Percentiles rank a stretch among this genome's conserved stretches.
Evolutionary conservation across 2,113 vertebrate species (phyloP).

Genomic region (Brachyhypopomus gauderio): DNA sequence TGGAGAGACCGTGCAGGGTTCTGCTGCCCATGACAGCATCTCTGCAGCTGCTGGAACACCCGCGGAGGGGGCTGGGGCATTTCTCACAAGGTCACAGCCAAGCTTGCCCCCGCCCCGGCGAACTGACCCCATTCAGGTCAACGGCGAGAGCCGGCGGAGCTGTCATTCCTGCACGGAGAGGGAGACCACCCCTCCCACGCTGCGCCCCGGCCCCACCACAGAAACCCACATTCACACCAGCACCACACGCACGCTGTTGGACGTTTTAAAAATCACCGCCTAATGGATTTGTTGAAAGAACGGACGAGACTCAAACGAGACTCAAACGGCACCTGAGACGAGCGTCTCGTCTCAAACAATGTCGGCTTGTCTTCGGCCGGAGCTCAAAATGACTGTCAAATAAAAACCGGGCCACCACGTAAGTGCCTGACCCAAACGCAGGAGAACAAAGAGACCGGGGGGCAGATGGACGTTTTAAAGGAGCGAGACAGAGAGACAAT

Average conservation of each 20-base stretch:
- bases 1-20: constrained; percentile 44
- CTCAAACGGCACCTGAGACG: neutral
- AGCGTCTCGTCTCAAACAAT: neutral
- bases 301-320: neutral
- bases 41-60: constrained; percentile 36
- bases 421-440: neutral
- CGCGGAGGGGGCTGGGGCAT: neutral
- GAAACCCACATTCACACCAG: neutral
- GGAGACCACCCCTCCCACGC: constrained; percentile 37
- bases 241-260: neutral
- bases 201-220: constrained; percentile 7
- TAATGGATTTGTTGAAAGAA: neutral
- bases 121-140: constrained; percentile 44
- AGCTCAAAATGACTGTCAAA: neutral
- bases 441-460: constrained; percentile 10
- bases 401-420: neutral
- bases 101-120: constrained; percentile 33
- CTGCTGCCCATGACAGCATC: constrained; percentile 48
- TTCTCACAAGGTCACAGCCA: constrained; percentile 54
- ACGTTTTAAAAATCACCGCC: neutral
- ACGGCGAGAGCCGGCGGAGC: constrained; percentile 10
- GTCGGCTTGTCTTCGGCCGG: too few species aligned
- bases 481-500: constrained; percentile 33
- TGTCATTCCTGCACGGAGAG: constrained; percentile 47
- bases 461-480: constrained; percentile 37